Conservation (phyloP, 2,888 invertebrate species). For the Leptinotarsa tumamoca region DNA sequence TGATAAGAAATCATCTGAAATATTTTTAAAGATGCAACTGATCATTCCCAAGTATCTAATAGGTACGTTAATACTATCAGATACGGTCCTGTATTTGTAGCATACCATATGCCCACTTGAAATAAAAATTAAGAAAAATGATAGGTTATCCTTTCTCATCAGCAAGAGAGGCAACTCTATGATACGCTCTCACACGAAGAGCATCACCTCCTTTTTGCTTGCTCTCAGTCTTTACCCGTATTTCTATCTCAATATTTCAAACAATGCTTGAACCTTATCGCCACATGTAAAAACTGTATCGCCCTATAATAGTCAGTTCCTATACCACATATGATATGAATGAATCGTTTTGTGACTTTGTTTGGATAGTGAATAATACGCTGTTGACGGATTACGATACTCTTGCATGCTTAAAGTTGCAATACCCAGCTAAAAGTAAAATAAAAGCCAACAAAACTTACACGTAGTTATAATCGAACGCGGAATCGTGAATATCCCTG, state of each 20-base stretch:
- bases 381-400: conserved; percentile 3
- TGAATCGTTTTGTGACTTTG: conserved; percentile 13
- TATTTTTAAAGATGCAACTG: too few relatives aligned
- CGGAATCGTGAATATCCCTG: conserved; percentile 8
- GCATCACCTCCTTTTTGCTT: neutral
- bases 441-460: neutral
- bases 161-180: neutral
- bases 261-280: neutral
- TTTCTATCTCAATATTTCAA: neutral
- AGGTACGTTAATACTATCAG: too few relatives aligned
- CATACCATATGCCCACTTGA: too few relatives aligned
- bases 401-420: neutral
- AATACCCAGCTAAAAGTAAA: neutral
- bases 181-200: conserved; percentile 1
- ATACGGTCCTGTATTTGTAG: too few relatives aligned
- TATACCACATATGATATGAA: conserved; percentile 12
- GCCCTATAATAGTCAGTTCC: neutral
- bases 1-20: too few relatives aligned
- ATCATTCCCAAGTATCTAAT: too few relatives aligned
- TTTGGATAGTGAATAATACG: conserved; percentile 11
- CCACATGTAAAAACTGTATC: neutral
- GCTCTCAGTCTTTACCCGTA: neutral
- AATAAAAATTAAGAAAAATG: conserved; percentile 2
- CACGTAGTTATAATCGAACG: neutral
- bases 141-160: neutral